Percentiles rank a stretch among this genome's conserved stretches.
Evolutionary conservation across 2,797 vertebrate species (phyloP).

Genomic region (Phalanger gymnotis): DNA sequence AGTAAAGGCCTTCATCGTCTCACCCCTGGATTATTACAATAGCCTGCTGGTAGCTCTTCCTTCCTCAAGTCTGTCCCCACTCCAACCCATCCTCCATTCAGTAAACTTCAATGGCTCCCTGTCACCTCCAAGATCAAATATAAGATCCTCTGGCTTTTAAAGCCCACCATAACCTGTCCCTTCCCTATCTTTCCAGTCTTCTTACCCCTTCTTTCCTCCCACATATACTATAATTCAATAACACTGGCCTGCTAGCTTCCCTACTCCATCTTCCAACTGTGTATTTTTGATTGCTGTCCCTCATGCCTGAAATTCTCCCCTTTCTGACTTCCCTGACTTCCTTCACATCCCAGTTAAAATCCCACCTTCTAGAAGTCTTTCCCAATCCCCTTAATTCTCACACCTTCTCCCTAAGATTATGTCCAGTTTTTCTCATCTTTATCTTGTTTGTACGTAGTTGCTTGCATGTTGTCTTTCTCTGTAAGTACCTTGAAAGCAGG

Average conservation of each 20-base stretch:
- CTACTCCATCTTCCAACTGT: not conserved
- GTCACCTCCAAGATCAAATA: not conserved
- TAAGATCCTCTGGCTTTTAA: not conserved
- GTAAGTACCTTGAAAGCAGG: not conserved
- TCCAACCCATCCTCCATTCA: not conserved
- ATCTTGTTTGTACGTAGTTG: not conserved
- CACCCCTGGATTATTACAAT: not conserved
- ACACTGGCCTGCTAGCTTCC: not conserved
- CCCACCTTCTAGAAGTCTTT: not conserved
- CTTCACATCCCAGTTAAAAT: not conserved
- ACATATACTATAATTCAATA: not conserved
- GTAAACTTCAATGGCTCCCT: not conserved
- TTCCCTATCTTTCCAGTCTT: not conserved
- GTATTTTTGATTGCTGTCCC: not conserved
- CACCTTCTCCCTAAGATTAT: not conserved
- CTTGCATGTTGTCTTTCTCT: not conserved
- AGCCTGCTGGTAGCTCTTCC: not conserved
- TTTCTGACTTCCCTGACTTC: not conserved
- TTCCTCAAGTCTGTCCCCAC: not conserved
- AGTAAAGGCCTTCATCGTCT: not conserved
- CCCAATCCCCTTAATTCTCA: not conserved
- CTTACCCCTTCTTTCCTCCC: not conserved
- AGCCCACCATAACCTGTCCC: not conserved
- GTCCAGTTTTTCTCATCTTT: not conserved
- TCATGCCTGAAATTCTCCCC: not conserved